Evolutionary conservation across 2,113 vertebrate species (phyloP).

Genomic region (Pelobates fuscus): DNA sequence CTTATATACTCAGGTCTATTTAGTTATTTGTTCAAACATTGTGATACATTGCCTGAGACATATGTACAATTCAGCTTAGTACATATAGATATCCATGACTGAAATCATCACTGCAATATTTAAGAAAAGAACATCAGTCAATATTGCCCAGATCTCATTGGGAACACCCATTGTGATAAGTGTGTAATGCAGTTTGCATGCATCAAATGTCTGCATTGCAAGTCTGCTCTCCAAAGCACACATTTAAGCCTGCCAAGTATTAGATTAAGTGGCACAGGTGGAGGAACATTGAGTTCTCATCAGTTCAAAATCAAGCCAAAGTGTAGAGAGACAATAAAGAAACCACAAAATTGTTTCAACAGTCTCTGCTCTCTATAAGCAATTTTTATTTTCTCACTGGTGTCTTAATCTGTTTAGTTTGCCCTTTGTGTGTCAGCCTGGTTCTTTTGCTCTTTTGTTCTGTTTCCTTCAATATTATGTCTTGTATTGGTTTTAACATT

Average conservation of each 20-base stretch:
- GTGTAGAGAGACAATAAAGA: constrained; percentile 22
- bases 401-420: constrained; percentile 2
- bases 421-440: background rate
- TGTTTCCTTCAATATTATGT: background rate
- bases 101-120: background rate
- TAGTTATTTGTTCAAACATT: too few species aligned
- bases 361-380: background rate
- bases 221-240: constrained; percentile 23
- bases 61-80: background rate
- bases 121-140: background rate
- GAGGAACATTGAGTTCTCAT: constrained; percentile 34
- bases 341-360: constrained; percentile 31
- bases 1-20: too few species aligned
- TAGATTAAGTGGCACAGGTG: constrained; percentile 47
- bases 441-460: background rate
- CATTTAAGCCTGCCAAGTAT: constrained; percentile 38
- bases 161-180: constrained; percentile 40
- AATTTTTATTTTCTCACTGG: constrained; percentile 13
- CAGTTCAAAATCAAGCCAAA: constrained; percentile 11
- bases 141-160: constrained; percentile 3
- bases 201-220: constrained; percentile 35
- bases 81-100: background rate
- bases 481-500: background rate
- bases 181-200: constrained; percentile 41
- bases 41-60: too few species aligned